Evolutionary conservation across 2,888 invertebrate species (phyloP).

Genomic region (Elegia similella): DNA sequence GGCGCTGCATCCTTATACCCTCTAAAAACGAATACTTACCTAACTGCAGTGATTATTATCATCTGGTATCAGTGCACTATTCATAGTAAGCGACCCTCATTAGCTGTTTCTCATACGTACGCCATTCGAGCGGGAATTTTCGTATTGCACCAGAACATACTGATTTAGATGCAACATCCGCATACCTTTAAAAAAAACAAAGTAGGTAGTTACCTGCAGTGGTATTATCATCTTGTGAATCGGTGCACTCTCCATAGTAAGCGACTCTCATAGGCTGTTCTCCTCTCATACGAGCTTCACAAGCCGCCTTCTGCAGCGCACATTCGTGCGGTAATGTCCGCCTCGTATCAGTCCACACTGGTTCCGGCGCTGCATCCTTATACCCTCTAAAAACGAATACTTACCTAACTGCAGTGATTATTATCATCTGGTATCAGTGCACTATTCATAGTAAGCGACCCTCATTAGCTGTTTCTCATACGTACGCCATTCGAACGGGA

Average conservation of each 20-base stretch:
- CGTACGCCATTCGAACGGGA: background rate
- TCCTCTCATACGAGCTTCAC: constrained; percentile 84
- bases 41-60: no score
- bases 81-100: no score
- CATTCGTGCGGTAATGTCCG: constrained; percentile 91
- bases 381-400: no score
- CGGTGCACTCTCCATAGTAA: constrained; percentile 90
- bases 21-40: no score
- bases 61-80: no score
- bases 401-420: no score
- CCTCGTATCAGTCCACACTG: constrained; percentile 89
- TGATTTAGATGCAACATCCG: no score
- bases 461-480: background rate
- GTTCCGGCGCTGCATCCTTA: constrained; percentile 83
- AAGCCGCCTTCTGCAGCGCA: constrained; percentile 89
- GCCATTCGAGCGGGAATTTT: no score
- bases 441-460: background rate
- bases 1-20: constrained; percentile 81
- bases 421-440: no score
- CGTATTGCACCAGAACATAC: no score
- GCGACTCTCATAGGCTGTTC: constrained; percentile 75
- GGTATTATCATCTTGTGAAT: constrained; percentile 82
- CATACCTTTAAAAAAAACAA: background rate
- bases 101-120: no score
- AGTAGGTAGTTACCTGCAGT: constrained; percentile 16